phyloP scores from a whole-genome alignment of 2,113 vertebrate species.

The Raja brachyura region DNA sequence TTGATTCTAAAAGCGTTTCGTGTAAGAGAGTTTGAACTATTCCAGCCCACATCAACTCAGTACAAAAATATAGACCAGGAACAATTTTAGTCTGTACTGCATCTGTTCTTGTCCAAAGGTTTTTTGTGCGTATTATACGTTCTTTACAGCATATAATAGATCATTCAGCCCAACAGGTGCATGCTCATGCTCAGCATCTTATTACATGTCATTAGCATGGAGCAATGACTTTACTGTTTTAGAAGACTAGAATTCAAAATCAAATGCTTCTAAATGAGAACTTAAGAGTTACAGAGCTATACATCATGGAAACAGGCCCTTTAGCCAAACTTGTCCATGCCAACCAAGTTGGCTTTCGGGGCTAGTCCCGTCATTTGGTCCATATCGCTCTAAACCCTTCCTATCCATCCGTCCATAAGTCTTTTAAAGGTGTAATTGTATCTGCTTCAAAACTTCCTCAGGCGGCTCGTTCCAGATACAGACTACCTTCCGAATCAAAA shows the following conservation, averaged over 20 bases:
- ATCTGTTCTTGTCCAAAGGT: neutral
- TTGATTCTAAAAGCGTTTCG: neutral
- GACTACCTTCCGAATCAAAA: too few species aligned
- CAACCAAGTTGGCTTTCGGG: too few species aligned
- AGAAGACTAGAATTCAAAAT: neutral
- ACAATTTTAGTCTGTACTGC: neutral
- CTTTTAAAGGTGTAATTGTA: too few species aligned
- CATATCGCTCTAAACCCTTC: too few species aligned
- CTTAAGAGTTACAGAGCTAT: too few species aligned
- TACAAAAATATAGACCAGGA: neutral
- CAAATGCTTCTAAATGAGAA: neutral
- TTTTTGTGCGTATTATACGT: neutral
- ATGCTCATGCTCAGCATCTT: neutral
- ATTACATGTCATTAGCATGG: neutral
- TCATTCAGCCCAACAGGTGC: neutral
- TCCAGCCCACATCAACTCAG: neutral
- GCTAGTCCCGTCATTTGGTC: too few species aligned
- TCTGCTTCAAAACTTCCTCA: too few species aligned
- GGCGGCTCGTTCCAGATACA: too few species aligned
- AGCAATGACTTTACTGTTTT: neutral
- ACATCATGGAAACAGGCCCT: too few species aligned
- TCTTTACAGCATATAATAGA: neutral
- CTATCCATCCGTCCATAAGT: too few species aligned
- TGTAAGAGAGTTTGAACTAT: neutral
- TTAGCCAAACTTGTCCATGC: too few species aligned